phyloP scores from a whole-genome alignment of 2,113 vertebrate genomes.

The Barnardius zonarius region DNA sequence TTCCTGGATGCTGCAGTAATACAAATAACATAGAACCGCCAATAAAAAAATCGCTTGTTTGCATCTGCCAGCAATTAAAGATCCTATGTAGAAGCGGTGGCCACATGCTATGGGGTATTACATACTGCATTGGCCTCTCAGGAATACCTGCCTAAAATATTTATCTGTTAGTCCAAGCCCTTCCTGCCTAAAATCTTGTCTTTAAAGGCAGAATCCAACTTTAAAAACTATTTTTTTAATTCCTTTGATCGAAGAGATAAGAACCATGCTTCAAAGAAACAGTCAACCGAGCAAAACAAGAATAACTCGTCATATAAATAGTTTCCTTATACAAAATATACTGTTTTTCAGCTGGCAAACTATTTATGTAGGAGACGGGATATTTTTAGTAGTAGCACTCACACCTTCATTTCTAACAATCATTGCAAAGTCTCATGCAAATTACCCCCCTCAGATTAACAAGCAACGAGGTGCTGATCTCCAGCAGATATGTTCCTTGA shows the following conservation, averaged over 20 bases:
- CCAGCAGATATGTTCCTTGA: not conserved
- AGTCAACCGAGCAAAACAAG: not conserved
- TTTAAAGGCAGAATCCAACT: not conserved
- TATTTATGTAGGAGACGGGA: not conserved
- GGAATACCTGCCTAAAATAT: not conserved
- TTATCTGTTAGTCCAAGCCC: not conserved
- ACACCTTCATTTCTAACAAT: slow-evolving; percentile 3
- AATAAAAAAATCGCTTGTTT: not conserved
- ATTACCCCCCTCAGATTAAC: not conserved
- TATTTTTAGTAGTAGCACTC: slow-evolving; percentile 23
- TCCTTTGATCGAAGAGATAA: slow-evolving; percentile 25
- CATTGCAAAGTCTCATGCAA: not conserved
- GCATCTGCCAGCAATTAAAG: not conserved
- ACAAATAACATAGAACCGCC: not conserved
- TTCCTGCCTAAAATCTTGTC: not conserved
- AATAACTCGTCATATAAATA: not conserved
- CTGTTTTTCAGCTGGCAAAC: slow-evolving; percentile 1
- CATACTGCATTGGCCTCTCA: not conserved
- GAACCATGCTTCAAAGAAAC: not conserved
- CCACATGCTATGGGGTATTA: not conserved
- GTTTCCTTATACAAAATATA: slow-evolving; percentile 11
- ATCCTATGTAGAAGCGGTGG: rapidly evolving
- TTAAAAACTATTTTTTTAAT: not conserved
- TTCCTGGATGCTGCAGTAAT: not conserved
- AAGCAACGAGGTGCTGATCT: not conserved